Evolutionary conservation across 2,113 vertebrate species (phyloP).

Genomic region (Chloropsis hardwickii): DNA sequence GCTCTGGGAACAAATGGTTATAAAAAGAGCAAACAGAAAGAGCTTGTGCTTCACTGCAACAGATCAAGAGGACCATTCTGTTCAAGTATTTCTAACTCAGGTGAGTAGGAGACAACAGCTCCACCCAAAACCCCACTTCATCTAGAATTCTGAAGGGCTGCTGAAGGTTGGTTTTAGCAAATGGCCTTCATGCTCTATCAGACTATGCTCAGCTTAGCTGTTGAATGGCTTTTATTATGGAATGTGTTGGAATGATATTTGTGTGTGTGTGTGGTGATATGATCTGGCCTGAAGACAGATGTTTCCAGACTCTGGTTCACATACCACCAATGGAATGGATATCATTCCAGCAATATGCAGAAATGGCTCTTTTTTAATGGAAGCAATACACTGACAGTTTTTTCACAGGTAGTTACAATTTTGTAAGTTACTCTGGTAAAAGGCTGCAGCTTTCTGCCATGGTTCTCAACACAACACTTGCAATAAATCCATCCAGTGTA

Average conservation of each 20-base stretch:
- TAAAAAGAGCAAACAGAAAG: constrained; percentile 74
- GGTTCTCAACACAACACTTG: background rate
- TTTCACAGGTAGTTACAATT: background rate
- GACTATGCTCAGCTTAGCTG: background rate
- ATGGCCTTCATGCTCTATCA: background rate
- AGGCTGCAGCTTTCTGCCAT: background rate
- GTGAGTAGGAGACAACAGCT: constrained; percentile 45
- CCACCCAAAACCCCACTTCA: background rate
- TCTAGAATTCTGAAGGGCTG: background rate
- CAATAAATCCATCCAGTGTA: background rate
- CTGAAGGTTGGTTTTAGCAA: background rate
- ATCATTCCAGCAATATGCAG: background rate
- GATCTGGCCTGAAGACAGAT: background rate
- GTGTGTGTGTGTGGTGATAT: background rate
- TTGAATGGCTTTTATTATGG: background rate
- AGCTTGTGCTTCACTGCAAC: constrained; percentile 80
- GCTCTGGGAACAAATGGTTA: constrained; percentile 79
- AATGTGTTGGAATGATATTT: background rate
- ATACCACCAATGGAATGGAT: background rate
- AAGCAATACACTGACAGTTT: background rate
- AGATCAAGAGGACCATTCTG: constrained; percentile 70
- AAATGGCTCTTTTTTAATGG: background rate
- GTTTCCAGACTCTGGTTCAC: background rate
- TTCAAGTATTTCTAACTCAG: constrained; percentile 83
- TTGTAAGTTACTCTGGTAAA: background rate